Evolutionary conservation across 2,888 invertebrate species (phyloP).

Genomic region (Catocala sponsa): DNA sequence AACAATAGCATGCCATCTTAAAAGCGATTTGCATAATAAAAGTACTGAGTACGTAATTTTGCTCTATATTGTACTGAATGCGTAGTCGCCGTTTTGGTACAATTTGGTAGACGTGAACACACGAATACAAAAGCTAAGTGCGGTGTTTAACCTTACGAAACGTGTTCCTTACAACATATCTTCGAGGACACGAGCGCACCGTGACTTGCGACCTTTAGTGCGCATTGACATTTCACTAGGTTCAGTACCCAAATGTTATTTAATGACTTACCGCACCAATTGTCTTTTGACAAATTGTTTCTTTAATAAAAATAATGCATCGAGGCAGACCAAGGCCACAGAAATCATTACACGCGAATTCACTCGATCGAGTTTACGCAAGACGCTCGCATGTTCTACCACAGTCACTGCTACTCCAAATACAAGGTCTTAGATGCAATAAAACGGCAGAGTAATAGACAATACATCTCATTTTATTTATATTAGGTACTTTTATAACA

Average conservation of each 20-base stretch:
- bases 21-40: slow-evolving; percentile 38
- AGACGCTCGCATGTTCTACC: slow-evolving; percentile 31
- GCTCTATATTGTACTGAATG: slow-evolving; percentile 30
- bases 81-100: slow-evolving; percentile 33
- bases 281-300: slow-evolving; percentile 45
- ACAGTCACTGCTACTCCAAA: slow-evolving; percentile 21
- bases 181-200: slow-evolving; percentile 53
- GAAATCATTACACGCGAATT: slow-evolving; percentile 43
- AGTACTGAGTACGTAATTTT: slow-evolving; percentile 21
- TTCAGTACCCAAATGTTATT: slow-evolving; percentile 43
- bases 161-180: slow-evolving; percentile 46
- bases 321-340: slow-evolving; percentile 44
- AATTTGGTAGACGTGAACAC: slow-evolving; percentile 46
- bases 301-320: slow-evolving; percentile 45
- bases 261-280: slow-evolving; percentile 46
- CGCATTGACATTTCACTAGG: slow-evolving; percentile 55
- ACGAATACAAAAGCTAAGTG: slow-evolving; percentile 53
- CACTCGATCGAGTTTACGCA: slow-evolving; percentile 38
- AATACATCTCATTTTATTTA: slow-evolving; percentile 75
- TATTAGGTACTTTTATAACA: slow-evolving; percentile 85
- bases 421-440: slow-evolving; percentile 34
- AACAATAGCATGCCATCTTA: slow-evolving; percentile 26
- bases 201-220: slow-evolving; percentile 53
- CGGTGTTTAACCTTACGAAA: slow-evolving; percentile 53
- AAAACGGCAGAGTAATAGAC: slow-evolving; percentile 47